These are phyloP conservation scores for Argynnis bischoffii DNA, from an alignment of 2,888 invertebrate genomes.

Conservation along the genomic window DNA sequence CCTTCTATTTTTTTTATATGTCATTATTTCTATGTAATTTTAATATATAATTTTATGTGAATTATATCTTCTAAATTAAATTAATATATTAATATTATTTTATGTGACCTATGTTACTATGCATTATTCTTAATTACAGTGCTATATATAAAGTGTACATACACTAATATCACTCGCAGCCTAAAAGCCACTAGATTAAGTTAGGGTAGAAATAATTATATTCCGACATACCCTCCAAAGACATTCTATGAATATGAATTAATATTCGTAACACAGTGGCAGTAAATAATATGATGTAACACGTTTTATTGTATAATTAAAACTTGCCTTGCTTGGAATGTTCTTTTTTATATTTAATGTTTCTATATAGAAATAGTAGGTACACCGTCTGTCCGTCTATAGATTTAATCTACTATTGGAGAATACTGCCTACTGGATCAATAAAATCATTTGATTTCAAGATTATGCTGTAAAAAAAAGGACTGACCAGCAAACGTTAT, in stretches of 20 bases:
- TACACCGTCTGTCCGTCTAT: too few species aligned
- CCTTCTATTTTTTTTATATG: too few species aligned
- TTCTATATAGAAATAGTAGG: too few species aligned
- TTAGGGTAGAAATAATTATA: constrained; percentile 20
- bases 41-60: too few species aligned
- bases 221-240: constrained; percentile 7
- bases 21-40: too few species aligned
- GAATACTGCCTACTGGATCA: too few species aligned
- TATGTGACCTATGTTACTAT: background rate
- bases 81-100: background rate
- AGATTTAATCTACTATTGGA: too few species aligned
- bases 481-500: too few species aligned
- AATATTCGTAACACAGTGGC: constrained; percentile 12
- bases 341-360: too few species aligned
- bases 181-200: constrained; percentile 25
- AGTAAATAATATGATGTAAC: constrained; percentile 5
- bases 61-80: background rate
- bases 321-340: background rate
- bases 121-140: background rate
- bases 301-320: constrained; percentile 5
- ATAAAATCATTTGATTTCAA: too few species aligned
- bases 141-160: background rate
- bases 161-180: constrained; percentile 1
- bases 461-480: too few species aligned
- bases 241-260: constrained; percentile 24